A percentile compares a stretch with the other conserved stretches of the same genome.
Conservation (phyloP, 2,888 invertebrate genomes). For the Lasioglossum villosulum region DNA sequence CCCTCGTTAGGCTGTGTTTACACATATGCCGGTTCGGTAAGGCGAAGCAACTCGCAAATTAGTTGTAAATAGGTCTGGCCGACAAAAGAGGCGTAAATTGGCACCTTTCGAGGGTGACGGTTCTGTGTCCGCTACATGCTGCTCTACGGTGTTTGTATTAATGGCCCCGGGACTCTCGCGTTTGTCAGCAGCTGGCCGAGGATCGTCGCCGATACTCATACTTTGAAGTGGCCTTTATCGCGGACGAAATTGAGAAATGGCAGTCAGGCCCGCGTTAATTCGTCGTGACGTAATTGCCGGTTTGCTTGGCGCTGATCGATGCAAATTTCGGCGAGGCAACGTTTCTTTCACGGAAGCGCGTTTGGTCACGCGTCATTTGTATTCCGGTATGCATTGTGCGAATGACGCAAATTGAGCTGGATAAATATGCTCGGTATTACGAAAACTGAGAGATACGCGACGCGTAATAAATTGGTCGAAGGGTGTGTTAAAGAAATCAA, state of each 20-base stretch:
- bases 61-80: slow-evolving; percentile 38
- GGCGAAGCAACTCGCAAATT: slow-evolving; percentile 41
- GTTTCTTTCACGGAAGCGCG: not conserved
- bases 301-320: not conserved
- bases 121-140: not conserved
- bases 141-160: not conserved
- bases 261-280: not conserved
- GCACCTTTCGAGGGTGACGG: not conserved
- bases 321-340: not conserved
- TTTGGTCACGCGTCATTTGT: not conserved
- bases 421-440: not conserved
- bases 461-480: not conserved
- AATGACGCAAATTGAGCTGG: not conserved
- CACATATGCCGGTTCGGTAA: slow-evolving; percentile 24
- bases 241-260: not conserved
- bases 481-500: not conserved
- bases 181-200: not conserved
- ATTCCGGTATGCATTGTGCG: not conserved
- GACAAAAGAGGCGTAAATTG: slow-evolving; percentile 43
- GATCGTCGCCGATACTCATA: not conserved
- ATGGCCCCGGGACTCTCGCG: not conserved
- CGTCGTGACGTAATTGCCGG: not conserved
- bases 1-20: slow-evolving; percentile 39
- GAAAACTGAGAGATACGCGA: not conserved
- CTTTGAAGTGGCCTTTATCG: not conserved